Evolutionary conservation across 2,888 invertebrate species (phyloP).

Genomic region (Pemphredon lugubris): DNA sequence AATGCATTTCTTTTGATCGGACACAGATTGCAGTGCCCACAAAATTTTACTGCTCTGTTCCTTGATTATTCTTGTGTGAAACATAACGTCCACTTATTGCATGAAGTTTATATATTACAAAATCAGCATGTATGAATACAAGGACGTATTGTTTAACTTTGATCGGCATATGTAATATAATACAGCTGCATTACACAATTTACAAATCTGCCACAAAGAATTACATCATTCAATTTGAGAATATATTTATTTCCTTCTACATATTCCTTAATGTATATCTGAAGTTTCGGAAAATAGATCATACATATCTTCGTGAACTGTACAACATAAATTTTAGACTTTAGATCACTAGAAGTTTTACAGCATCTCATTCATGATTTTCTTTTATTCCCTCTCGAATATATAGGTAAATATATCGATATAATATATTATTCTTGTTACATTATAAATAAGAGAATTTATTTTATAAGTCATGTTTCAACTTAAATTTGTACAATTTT

Average conservation of each 20-base stretch:
- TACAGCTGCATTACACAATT: constrained; percentile 20
- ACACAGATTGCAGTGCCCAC: constrained; percentile 12
- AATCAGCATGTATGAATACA: no score
- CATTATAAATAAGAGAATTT: constrained; percentile 70
- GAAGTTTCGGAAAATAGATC: constrained; percentile 52
- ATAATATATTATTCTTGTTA: constrained; percentile 58
- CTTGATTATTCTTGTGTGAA: constrained; percentile 10
- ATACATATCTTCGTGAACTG: constrained; percentile 39
- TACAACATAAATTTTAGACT: constrained; percentile 51
- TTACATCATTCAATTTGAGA: constrained; percentile 31
- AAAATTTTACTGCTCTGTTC: constrained; percentile 11
- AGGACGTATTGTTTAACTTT: no score
- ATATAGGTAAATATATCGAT: constrained; percentile 46
- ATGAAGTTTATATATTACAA: no score
- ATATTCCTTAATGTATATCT: constrained; percentile 32
- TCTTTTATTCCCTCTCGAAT: constrained; percentile 32
- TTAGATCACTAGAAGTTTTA: constrained; percentile 39
- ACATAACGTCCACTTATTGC: not conserved
- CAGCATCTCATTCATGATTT: constrained; percentile 26
- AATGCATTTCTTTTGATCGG: not conserved
- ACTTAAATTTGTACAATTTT: constrained; percentile 76
- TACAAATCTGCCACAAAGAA: constrained; percentile 25
- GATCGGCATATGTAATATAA: constrained; percentile 11
- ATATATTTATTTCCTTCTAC: constrained; percentile 52
- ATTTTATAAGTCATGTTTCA: constrained; percentile 67